Evolutionary conservation across 2,888 invertebrate genomes (phyloP), one percentile per base, ranked within the genome.

Genomic region (Philaethria dido): DNA sequence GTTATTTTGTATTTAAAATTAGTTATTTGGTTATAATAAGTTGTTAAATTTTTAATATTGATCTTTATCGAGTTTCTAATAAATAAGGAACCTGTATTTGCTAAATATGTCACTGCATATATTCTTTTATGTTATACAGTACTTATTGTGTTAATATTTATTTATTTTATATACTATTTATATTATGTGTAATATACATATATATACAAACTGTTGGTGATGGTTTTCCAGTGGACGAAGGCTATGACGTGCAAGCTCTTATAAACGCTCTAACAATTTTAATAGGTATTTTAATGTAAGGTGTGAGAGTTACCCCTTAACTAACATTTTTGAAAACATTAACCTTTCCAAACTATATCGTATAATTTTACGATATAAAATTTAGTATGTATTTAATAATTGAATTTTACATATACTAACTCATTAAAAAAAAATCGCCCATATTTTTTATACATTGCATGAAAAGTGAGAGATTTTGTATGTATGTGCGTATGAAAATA

Each of bases 181-280:
- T n/a, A 25, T n/a, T 22, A 8, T 25, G 22, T 48, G 22, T 48
- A n/a, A 16, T 45, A 18, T 33, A 54, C n/a, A n/a, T n/a, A n/a
- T 45, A 16, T 68, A 55, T n/a, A 52, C 25, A 11, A 29, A 29
- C 50, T 25, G 39, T 64, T 67, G 62, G 25, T 52, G 54, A 68
- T 70, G 45, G 64, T 68, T 60, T 94, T 95, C 79, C 95, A 95
- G 95, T 95, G 86, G 95, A 94, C 86, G 94, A 93, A 80, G 95
- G 95, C 83, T 95, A 94, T 94, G 94, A 94, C 88, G 94, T 95
- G 92, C 93, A 95, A 84, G 94, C 95, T 83, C 94, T 96, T 91
- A 93, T 94, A 93, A 94, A 95, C 85, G 95, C 95, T 93, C 93
- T 96, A 94, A 94, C 94, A 84, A 94, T 95, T 92, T 88, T 94